Evolutionary conservation across 2,888 invertebrate genomes (phyloP), one percentile per base, ranked within the genome.

Genomic region (Tetramorium bicarinatum): DNA sequence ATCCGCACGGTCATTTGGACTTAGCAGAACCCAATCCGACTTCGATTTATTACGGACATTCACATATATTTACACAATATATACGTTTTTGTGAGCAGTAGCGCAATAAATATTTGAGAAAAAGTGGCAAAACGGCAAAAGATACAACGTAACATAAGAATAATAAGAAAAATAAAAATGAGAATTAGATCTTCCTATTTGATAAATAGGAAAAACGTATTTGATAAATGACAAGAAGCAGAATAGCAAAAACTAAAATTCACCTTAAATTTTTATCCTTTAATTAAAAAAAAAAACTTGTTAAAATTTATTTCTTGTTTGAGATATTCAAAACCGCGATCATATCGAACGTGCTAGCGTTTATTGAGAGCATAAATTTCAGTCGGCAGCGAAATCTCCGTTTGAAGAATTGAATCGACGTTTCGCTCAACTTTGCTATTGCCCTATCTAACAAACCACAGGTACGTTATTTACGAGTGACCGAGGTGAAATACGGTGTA

Each of bases 291-390:
- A 62, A 34, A 3, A 49, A 11, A 52, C 7, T 38, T 38, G 34
- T 69, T 34, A 59, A 79, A 59, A 59, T 79, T 69, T 79, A 79
- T 79, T 25, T 79, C 15, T 56, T 15, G 7, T 34, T 4, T n/a
- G 25, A 13, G 15, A 47, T 25, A 38, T 56, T 56, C 13, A 7
- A 79, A 67, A 79, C n/a, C 49, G 61, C 77, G 29, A 77, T 82
- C 54, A 59, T 77, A 47, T 77, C 67, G 29, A 34, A 44, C 34
- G 21, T 25, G 34, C 41, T 44, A n/a, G 38, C 56, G 34, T 64
- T 82, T 82, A 82, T 77, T 59, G 82, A 56, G 66, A 34, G 29
- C 41, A 82, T 77, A 82, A 82, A 82, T 82, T 77, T 9, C n/a
- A 38, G 4, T 9, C 38, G 13, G 25, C 56, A 9, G 21, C 13